Base-by-base conservation (phyloP, 2,113 vertebrate species). In the Meleagris gallopavo region DNA sequence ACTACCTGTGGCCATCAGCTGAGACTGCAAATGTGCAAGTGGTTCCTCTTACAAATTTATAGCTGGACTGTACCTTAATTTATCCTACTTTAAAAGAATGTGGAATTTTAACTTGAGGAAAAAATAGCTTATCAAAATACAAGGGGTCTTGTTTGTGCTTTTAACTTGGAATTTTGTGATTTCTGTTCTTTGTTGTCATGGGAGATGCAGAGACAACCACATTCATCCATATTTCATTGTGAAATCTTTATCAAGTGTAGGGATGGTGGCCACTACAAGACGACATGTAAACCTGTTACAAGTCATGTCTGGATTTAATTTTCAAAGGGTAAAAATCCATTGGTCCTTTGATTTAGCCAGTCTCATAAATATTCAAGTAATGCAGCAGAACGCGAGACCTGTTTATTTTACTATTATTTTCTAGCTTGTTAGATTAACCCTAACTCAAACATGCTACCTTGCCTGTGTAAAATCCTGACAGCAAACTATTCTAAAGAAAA, bases 371-470 rank as follows among this genome's bases (percentile, higher is more conserved):
- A 11, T 48, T 43, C n/a, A 61, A 46, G 21, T 18, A 22, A 2
- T 7, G 40, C 27, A 75, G 62, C 48, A 86, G 38, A 14, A 73
- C 6, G 20, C 46, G 34, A 40, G 29, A n/a, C 7, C 25, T 19
- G 10, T 0, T 87, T 74, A 6, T 9, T 79, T 67, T 43, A 9
- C 52, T 72, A 9, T 5, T 43, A 4, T 22, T 6, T 4, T 41
- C 11, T 41, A 34, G n/a, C 41, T 40, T 14, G 25, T 58, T 83
- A 3, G 10, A 16, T 15, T n/a, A 8, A 24, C 32, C 13, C 41
- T 22, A 0, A 3, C 50, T 38, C 7, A 0, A 4, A 6, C 21
- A 9, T 11, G 27, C 32, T 36, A 1, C 55, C 40, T 38, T 69
- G 78, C 55, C 43, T 17, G 3, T 7, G 11, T 32, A 52, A 41